Conservation (phyloP, 2,797 vertebrate species). For the Emys orbicularis region DNA sequence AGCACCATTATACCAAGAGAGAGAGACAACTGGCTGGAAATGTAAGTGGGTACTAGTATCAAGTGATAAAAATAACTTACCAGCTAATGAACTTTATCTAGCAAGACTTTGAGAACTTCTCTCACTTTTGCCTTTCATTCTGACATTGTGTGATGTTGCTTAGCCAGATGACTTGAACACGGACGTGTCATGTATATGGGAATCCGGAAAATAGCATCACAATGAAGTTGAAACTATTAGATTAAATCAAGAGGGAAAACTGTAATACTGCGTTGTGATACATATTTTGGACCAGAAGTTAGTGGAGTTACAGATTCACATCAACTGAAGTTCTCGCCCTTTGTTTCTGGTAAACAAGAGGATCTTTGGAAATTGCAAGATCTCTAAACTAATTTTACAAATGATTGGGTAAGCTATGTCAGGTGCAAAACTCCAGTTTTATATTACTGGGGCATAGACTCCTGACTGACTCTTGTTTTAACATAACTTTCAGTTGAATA, state of each 20-base stretch:
- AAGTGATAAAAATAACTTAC: constrained; percentile 27
- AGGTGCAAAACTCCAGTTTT: background rate
- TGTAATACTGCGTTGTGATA: constrained; percentile 4
- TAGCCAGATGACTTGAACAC: background rate
- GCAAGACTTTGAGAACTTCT: background rate
- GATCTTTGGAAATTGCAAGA: background rate
- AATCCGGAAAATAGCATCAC: background rate
- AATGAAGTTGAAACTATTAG: background rate
- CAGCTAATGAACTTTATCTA: constrained; percentile 53
- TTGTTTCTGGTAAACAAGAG: background rate
- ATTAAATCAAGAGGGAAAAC: constrained; percentile 31
- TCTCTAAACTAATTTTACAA: background rate
- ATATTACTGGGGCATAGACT: background rate
- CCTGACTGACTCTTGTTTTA: background rate
- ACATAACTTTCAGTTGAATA: background rate
- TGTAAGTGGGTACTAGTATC: constrained; percentile 42
- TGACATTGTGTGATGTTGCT: constrained; percentile 11
- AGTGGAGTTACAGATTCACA: background rate
- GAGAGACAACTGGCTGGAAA: constrained; percentile 26
- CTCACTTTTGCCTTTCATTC: constrained; percentile 14
- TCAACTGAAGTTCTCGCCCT: background rate
- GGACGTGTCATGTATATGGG: constrained; percentile 27
- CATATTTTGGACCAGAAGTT: background rate
- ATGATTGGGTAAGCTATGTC: background rate
- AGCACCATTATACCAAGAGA: constrained; percentile 11